Evolutionary conservation across 2,888 invertebrate species (phyloP).

Genomic region (Eupithecia insigniata): DNA sequence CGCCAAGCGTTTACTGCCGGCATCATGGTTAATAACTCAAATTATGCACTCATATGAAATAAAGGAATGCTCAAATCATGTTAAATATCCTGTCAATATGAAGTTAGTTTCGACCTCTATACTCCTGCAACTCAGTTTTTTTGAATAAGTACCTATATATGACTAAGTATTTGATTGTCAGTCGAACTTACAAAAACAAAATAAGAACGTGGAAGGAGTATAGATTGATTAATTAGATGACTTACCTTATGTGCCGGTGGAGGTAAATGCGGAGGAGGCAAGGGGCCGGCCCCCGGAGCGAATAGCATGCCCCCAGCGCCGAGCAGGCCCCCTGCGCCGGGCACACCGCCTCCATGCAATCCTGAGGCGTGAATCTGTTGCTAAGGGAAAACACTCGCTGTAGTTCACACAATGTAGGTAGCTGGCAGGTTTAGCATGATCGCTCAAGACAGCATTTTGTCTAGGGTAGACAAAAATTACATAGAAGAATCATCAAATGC

Average conservation of each 20-base stretch:
- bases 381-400: constrained; percentile 68
- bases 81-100: background rate
- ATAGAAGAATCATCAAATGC: background rate
- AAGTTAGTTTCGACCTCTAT: background rate
- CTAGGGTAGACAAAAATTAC: background rate
- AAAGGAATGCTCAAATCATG: background rate
- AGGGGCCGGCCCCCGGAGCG: constrained; percentile 74
- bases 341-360: constrained; percentile 72
- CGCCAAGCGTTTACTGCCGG: background rate
- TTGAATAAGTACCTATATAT: too few relatives aligned
- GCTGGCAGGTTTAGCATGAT: background rate
- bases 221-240: background rate
- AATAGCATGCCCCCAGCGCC: constrained; percentile 79
- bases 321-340: constrained; percentile 79
- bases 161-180: too few relatives aligned
- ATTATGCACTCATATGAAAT: background rate
- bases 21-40: background rate
- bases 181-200: too few relatives aligned
- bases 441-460: background rate
- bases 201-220: too few relatives aligned
- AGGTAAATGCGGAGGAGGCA: constrained; percentile 84
- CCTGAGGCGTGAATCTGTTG: constrained; percentile 96
- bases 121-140: too few relatives aligned
- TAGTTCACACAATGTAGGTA: constrained; percentile 26
- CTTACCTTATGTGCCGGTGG: constrained; percentile 80